Conservation (phyloP, 1,140 invertebrate species). For the Drosophila pruinosa region DNA sequence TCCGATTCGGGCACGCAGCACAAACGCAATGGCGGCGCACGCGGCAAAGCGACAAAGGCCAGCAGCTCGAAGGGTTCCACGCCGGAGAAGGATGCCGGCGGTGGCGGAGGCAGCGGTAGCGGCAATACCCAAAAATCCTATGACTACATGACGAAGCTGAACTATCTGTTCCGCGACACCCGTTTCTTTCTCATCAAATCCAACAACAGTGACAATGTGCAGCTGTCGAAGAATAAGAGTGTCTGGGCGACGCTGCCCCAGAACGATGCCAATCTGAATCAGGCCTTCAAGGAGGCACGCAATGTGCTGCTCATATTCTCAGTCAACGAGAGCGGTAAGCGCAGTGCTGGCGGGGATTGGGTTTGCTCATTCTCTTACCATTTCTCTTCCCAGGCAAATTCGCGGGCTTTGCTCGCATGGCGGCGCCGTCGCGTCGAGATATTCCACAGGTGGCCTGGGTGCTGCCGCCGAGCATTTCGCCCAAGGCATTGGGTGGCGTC, state of each 20-base stretch:
- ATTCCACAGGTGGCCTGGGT: constrained; percentile 96
- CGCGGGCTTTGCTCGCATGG: constrained; percentile 95
- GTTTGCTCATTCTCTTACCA: not conserved
- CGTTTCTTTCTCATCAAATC: constrained; percentile 99
- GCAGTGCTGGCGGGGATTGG: not conserved
- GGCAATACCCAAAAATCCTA: constrained; percentile 86
- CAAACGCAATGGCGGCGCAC: constrained; percentile 67
- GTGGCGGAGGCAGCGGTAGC: constrained; percentile 1
- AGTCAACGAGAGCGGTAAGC: constrained; percentile 95
- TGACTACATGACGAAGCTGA: constrained; percentile 94
- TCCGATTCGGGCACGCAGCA: constrained; percentile 78
- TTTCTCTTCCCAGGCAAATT: constrained; percentile 85
- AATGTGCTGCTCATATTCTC: constrained; percentile 98
- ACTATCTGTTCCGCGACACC: constrained; percentile 97
- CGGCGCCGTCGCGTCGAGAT: constrained; percentile 94
- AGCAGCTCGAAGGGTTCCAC: constrained; percentile 61
- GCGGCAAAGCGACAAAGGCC: constrained; percentile 30
- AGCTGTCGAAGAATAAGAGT: constrained; percentile 96
- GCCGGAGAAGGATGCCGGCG: constrained; percentile 60
- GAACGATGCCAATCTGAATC: constrained; percentile 98
- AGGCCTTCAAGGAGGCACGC: constrained; percentile 94
- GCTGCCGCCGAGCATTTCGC: constrained; percentile 95
- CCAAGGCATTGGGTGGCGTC: constrained; percentile 96
- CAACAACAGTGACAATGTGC: constrained; percentile 98
- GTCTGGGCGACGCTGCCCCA: constrained; percentile 99